Evolutionary conservation across 2,888 invertebrate genomes (phyloP).

Genomic region (Acleris holmiana): DNA sequence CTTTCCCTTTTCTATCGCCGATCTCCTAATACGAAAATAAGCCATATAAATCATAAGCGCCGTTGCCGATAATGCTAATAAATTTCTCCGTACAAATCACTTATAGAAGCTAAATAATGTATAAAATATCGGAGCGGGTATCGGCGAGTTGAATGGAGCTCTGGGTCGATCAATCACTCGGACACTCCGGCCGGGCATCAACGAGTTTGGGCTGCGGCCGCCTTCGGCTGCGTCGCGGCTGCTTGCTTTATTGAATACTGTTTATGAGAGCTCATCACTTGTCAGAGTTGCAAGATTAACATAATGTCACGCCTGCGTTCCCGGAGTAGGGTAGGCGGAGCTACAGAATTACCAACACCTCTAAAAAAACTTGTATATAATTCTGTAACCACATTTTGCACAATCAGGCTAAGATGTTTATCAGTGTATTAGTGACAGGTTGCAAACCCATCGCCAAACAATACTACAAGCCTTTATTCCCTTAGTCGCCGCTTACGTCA

Average conservation of each 20-base stretch:
- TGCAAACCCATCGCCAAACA: too few relatives aligned
- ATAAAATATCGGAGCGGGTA: constrained; percentile 46
- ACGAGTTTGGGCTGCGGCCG: constrained; percentile 46
- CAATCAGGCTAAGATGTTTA: too few relatives aligned
- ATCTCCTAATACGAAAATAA: constrained; percentile 8
- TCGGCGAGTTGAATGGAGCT: constrained; percentile 49
- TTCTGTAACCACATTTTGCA: too few relatives aligned
- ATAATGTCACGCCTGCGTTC: too few relatives aligned
- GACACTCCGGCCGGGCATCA: constrained; percentile 60
- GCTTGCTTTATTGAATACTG: constrained; percentile 47
- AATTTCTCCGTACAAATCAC: constrained; percentile 45
- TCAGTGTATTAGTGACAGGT: too few relatives aligned
- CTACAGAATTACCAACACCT: too few relatives aligned
- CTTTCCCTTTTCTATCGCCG: too few relatives aligned
- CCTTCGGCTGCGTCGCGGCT: constrained; percentile 40
- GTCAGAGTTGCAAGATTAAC: too few relatives aligned
- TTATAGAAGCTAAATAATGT: constrained; percentile 53
- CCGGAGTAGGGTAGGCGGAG: too few relatives aligned
- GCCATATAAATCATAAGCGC: constrained; percentile 10
- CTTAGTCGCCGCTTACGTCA: too few relatives aligned
- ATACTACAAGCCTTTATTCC: too few relatives aligned
- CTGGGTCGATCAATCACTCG: constrained; percentile 64
- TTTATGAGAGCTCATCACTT: constrained; percentile 8
- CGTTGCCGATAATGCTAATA: constrained; percentile 14
- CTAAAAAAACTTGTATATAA: too few relatives aligned